These are phyloP conservation scores for Epizoanthus scotinus DNA, from an alignment of 92 coral and sea anemone genomes.

Conservation along the genomic window DNA sequence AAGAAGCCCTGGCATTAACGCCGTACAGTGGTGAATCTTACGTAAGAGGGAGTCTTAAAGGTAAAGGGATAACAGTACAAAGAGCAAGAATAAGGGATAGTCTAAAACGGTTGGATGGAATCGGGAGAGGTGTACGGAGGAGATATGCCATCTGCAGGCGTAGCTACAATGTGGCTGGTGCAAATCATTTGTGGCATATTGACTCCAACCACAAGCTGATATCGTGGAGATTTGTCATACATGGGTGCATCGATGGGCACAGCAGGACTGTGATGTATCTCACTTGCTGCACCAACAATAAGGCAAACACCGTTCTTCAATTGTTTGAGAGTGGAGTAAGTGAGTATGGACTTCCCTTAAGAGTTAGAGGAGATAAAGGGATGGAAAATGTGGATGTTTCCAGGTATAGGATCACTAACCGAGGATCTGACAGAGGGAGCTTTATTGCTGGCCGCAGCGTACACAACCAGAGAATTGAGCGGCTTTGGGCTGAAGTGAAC, in stretches of 20 bases:
- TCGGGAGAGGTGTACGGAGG: conserved; percentile 61
- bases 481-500: conserved; percentile 48
- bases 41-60: conserved; percentile 69
- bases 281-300: not conserved
- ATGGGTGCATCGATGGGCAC: conserved; percentile 26
- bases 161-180: conserved; percentile 9
- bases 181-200: conserved; percentile 36
- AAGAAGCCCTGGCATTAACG: conserved; percentile 49
- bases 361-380: conserved; percentile 12
- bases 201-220: conserved; percentile 40
- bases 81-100: conserved; percentile 61
- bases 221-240: not conserved
- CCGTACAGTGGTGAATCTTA: conserved; percentile 70
- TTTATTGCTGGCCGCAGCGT: conserved; percentile 46
- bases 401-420: conserved; percentile 34
- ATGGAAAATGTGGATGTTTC: conserved; percentile 48
- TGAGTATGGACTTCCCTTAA: conserved; percentile 10
- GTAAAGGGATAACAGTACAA: conserved; percentile 63
- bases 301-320: no score
- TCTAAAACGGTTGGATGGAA: conserved; percentile 55
- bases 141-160: conserved; percentile 18
- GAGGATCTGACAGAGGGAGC: conserved; percentile 45
- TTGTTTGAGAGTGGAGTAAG: no score
- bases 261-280: conserved; percentile 13
- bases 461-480: conserved; percentile 31